phyloP scores from a whole-genome alignment of 2,113 vertebrate species.

The Ochotona princeps region DNA sequence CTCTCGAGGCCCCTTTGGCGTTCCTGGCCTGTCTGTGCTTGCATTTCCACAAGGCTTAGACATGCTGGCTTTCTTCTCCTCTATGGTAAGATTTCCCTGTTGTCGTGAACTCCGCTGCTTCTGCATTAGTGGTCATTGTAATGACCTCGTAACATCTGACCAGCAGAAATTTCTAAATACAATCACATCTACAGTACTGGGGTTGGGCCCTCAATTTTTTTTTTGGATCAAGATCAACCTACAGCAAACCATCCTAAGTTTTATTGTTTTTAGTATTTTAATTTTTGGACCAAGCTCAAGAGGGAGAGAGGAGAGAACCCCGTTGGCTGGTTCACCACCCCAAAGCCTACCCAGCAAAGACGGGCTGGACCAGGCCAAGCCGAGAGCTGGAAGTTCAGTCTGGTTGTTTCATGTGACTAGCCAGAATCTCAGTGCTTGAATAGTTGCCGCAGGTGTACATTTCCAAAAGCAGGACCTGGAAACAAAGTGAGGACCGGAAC shows the following conservation, averaged over 20 bases:
- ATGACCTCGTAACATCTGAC: not conserved
- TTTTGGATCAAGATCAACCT: not conserved
- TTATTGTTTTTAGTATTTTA: not conserved
- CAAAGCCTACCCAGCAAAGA: too few species aligned
- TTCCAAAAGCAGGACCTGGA: too few species aligned
- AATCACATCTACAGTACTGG: not conserved
- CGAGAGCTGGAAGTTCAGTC: too few species aligned
- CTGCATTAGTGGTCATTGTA: too few species aligned
- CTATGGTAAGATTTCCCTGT: not conserved
- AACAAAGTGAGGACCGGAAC: too few species aligned
- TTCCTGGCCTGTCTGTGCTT: not conserved
- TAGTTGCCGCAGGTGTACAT: too few species aligned
- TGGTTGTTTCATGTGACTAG: too few species aligned
- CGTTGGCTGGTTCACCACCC: too few species aligned
- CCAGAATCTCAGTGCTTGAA: too few species aligned
- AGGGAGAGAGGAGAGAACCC: too few species aligned
- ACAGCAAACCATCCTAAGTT: not conserved
- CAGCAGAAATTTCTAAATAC: not conserved
- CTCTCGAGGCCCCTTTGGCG: fast-evolving
- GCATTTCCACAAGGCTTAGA: not conserved
- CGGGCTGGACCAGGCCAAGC: too few species aligned
- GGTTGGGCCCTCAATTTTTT: not conserved
- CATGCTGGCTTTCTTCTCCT: not conserved
- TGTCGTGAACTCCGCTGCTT: not conserved
- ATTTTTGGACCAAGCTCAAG: too few species aligned